Conservation (phyloP, 2,113 vertebrate genomes). For the Tragelaphus scriptus region DNA sequence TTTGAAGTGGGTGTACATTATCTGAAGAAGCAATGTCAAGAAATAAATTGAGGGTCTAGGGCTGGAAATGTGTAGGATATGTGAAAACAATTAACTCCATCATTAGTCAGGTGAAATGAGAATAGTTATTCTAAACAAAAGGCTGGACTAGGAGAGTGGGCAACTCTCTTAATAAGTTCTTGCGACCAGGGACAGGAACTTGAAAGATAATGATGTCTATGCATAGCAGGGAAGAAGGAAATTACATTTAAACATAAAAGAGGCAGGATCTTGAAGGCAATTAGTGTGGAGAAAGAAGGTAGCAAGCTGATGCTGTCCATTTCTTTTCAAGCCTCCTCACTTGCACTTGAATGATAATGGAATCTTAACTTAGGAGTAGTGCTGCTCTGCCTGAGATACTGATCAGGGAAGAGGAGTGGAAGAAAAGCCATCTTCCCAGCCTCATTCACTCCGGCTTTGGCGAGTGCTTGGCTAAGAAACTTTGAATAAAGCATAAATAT, state of each 20-base stretch:
- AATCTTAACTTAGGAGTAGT: neutral
- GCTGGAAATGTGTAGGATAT: neutral
- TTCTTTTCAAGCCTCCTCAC: neutral
- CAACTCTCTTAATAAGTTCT: neutral
- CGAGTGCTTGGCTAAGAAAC: neutral
- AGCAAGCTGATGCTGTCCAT: neutral
- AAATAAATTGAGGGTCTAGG: neutral
- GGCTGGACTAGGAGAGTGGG: neutral
- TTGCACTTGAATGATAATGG: neutral
- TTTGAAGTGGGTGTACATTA: neutral
- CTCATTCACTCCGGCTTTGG: neutral
- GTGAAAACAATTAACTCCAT: neutral
- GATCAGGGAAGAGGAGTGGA: neutral
- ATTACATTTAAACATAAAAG: neutral
- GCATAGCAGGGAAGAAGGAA: neutral
- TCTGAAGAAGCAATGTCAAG: neutral
- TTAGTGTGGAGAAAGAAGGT: neutral
- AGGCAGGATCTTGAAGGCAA: slow-evolving; percentile 15
- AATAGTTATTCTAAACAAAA: neutral
- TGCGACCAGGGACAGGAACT: neutral
- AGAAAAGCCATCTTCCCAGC: neutral
- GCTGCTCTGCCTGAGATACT: neutral
- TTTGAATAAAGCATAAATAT: neutral
- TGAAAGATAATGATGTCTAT: neutral
- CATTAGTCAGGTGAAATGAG: neutral